Evolutionary conservation across 1,140 invertebrate genomes (phyloP).

Genomic region (Drosophila sp.): DNA sequence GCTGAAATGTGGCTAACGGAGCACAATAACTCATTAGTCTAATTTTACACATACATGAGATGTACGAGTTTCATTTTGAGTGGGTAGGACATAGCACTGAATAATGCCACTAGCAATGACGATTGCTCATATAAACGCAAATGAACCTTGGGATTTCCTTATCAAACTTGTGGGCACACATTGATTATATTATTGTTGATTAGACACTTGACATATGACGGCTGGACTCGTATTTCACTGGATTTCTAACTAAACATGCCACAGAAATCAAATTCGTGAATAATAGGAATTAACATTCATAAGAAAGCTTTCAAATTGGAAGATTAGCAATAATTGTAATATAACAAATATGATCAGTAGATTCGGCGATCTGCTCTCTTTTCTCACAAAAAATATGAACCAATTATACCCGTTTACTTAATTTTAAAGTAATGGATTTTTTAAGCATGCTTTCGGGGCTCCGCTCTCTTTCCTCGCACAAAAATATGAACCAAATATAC

Average conservation of each 20-base stretch:
- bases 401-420: too few species aligned
- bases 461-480: too few species aligned
- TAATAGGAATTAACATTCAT: too few species aligned
- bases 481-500: too few species aligned
- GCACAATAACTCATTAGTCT: slow-evolving; percentile 77
- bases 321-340: too few species aligned
- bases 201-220: slow-evolving; percentile 3
- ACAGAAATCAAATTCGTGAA: neutral
- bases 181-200: slow-evolving; percentile 45
- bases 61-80: slow-evolving; percentile 6
- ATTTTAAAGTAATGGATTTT: too few species aligned
- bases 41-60: slow-evolving; percentile 36
- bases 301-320: too few species aligned
- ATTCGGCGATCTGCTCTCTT: too few species aligned
- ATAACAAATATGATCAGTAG: too few species aligned
- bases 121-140: slow-evolving; percentile 72
- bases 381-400: too few species aligned
- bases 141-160: slow-evolving; percentile 66
- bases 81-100: slow-evolving; percentile 1
- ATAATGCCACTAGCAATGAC: slow-evolving; percentile 2
- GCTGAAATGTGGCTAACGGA: slow-evolving; percentile 12
- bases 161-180: slow-evolving; percentile 27
- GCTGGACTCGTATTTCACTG: neutral
- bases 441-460: too few species aligned
- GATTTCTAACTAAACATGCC: neutral